Evolutionary conservation across 2,797 vertebrate species (phyloP).

Genomic region (Pterois miles): DNA sequence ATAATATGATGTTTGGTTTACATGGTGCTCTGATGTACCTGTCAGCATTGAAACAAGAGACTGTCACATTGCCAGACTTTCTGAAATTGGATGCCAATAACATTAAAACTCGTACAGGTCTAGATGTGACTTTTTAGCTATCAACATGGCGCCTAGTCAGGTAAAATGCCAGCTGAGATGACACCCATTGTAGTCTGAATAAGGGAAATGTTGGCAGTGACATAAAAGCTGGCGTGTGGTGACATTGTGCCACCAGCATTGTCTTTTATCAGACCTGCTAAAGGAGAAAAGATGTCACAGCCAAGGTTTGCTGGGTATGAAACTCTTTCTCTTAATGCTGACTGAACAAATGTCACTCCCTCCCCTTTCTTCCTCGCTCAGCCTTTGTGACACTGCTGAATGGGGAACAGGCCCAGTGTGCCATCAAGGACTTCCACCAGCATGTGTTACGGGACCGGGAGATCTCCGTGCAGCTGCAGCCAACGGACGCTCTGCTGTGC

Average conservation of each 20-base stretch:
- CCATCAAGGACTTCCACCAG: constrained; percentile 90
- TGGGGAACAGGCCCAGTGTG: constrained; percentile 91
- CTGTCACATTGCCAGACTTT: constrained; percentile 1
- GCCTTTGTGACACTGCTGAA: constrained; percentile 93
- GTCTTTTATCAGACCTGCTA: constrained; percentile 25
- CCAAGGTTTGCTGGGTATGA: neutral
- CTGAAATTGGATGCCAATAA: neutral
- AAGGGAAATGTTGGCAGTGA: constrained; percentile 14
- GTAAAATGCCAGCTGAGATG: constrained; percentile 1
- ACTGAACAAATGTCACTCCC: constrained; percentile 2
- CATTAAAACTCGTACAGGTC: neutral
- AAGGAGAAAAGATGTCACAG: constrained; percentile 5
- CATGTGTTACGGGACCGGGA: constrained; percentile 87
- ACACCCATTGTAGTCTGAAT: constrained; percentile 17
- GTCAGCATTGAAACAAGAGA: neutral
- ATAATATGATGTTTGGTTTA: neutral
- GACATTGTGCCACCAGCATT: constrained; percentile 32
- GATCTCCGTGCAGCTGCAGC: constrained; percentile 93
- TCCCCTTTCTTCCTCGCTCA: constrained; percentile 35
- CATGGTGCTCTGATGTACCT: neutral
- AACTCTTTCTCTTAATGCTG: neutral
- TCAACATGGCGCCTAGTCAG: constrained; percentile 1
- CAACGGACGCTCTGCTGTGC: constrained; percentile 92
- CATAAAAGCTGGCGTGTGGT: constrained; percentile 14
- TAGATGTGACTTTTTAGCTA: neutral